phyloP scores from a whole-genome alignment of 2,113 vertebrate genomes.

The Ptilorrhoa leucosticta region DNA sequence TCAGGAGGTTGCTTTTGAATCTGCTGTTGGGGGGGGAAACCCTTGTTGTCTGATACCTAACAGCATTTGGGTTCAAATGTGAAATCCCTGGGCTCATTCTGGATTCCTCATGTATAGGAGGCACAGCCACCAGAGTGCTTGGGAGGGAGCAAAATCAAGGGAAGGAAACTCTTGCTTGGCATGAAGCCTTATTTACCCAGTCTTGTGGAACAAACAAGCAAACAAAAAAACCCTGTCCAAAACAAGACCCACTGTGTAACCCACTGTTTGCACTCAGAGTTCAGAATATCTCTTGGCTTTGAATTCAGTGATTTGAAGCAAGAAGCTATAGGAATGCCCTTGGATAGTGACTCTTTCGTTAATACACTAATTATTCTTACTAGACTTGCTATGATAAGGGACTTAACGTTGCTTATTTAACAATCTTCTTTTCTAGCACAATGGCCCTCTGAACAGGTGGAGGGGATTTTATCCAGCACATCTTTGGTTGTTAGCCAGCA shows the following conservation, averaged over 20 bases:
- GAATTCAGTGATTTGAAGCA: background rate
- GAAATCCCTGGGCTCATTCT: slow-evolving; percentile 28
- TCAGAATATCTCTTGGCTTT: background rate
- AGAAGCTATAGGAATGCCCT: background rate
- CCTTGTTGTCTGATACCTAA: slow-evolving; percentile 2
- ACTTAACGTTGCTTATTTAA: background rate
- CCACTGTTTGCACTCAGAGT: background rate
- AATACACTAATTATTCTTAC: background rate
- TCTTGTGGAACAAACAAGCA: slow-evolving; percentile 34
- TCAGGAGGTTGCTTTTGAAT: slow-evolving; percentile 7
- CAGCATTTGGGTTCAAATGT: slow-evolving; percentile 21
- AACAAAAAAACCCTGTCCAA: slow-evolving; percentile 20
- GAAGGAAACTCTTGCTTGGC: background rate
- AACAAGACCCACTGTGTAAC: background rate
- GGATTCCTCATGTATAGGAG: background rate
- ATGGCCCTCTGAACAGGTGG: slow-evolving; percentile 29
- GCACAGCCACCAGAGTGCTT: background rate
- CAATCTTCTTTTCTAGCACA: background rate
- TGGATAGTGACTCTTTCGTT: background rate
- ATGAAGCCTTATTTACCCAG: background rate
- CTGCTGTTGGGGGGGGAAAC: background rate
- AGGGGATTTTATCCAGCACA: slow-evolving; percentile 44
- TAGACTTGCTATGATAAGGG: background rate
- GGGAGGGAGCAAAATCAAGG: background rate
- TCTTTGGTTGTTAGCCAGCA: slow-evolving; percentile 41